Base-by-base conservation (phyloP, 2,888 invertebrate species). In the Cotesia congregata region DNA sequence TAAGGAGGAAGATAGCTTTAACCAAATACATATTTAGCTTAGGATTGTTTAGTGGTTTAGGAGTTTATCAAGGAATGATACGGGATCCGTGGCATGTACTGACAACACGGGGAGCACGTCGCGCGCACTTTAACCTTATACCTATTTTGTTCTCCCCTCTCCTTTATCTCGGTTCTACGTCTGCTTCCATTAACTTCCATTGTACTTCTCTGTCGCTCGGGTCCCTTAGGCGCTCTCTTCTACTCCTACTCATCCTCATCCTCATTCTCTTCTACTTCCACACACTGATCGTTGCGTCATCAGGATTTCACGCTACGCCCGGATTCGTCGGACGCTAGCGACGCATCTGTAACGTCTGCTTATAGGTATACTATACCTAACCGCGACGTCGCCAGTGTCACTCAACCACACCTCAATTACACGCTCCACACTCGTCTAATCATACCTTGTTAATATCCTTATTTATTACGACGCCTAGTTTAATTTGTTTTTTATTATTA, bases 241-340 rank as follows among this genome's bases (percentile, higher is more conserved):
- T 9, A 50, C 50, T 50, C 50, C 50, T 50, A 50, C 50, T 50
- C 50, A 50, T 50, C 50, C 50, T 12, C 50, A 30, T 30, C 30
- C 30, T 30, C 30, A 30, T 30, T 30, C 30, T 30, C 30, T 30
- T 30, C 30, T 30, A 30, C 30, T 30, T 30, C 30, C 30, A 50
- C 50, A 50, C 50, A 50, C 50, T 50, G 9, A 50, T 50, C 80
- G 80, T 86, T 86, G 82, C 85, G 83, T 86, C 86, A 86, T 85
- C 85, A 81, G 77, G 79, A 82, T 84, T 83, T 84, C 82, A 83
- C 82, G 80, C 81, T 82, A 80, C 79, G 82, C 77, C 62, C 80
- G 82, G 83, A 86, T 85, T 84, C 82, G 80, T 82, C 9, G 74
- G 70, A 50, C 17, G 77, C 77, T 67, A 67, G 78, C 79, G 77